A percentile compares a stretch with the other conserved stretches of the same genome.
Evolutionary conservation across 2,113 vertebrate species (phyloP).

Genomic region (Girardinichthys multiradiatus): DNA sequence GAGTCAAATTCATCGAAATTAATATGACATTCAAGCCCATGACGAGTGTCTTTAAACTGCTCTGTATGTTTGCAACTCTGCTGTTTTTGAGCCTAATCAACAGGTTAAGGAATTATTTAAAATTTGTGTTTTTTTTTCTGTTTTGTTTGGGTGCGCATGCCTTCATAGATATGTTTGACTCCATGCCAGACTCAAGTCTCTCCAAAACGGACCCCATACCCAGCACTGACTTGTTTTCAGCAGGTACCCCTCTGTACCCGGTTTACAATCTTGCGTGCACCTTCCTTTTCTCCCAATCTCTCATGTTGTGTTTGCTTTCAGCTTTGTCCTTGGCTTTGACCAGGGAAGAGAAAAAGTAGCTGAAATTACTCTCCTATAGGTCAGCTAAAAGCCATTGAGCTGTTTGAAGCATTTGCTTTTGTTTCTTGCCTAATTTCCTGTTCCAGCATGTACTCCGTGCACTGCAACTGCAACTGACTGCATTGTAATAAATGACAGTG

Average conservation of each 20-base stretch:
- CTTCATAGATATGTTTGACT: slow-evolving; percentile 94
- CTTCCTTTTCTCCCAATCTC: slow-evolving; percentile 40
- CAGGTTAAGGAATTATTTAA: slow-evolving; percentile 14
- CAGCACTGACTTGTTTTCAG: slow-evolving; percentile 93
- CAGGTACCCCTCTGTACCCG: slow-evolving; percentile 82
- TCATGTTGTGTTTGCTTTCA: slow-evolving; percentile 39
- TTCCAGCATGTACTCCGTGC: slow-evolving; percentile 59
- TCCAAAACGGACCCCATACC: slow-evolving; percentile 84
- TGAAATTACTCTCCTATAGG: slow-evolving; percentile 25
- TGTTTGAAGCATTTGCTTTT: slow-evolving; percentile 31
- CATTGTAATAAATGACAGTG: slow-evolving; percentile 31
- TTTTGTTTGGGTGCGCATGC: slow-evolving; percentile 84
- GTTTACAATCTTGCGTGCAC: slow-evolving; percentile 13
- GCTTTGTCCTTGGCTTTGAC: slow-evolving; percentile 58
- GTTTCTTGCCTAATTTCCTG: slow-evolving; percentile 17
- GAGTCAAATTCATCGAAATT: neutral
- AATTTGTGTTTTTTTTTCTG: slow-evolving; percentile 64
- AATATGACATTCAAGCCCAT: neutral
- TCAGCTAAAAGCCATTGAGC: slow-evolving; percentile 52
- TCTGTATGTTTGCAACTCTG: slow-evolving; percentile 12
- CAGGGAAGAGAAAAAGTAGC: slow-evolving; percentile 28
- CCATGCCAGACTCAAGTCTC: slow-evolving; percentile 83
- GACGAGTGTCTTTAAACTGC: neutral
- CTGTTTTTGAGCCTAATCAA: slow-evolving; percentile 10
- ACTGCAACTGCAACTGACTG: slow-evolving; percentile 33